These are phyloP conservation scores for Rhyacophila evoluta DNA, from an alignment of 2,888 invertebrate genomes.

Conservation along the genomic window DNA sequence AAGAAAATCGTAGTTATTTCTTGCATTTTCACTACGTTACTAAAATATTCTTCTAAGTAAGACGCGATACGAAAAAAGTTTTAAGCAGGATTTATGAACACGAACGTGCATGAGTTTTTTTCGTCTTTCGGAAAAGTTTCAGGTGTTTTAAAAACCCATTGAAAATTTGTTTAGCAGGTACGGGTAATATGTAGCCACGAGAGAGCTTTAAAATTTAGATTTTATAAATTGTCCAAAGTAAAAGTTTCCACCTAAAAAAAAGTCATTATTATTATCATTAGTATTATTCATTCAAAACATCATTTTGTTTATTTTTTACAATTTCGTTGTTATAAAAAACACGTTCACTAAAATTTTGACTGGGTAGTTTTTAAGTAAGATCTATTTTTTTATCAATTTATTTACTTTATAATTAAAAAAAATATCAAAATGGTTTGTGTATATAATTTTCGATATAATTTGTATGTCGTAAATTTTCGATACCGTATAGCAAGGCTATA, in stretches of 20 bases:
- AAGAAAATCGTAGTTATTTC: background rate
- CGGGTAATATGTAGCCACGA: background rate
- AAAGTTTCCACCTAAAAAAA: background rate
- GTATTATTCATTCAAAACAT: no score
- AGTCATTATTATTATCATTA: background rate
- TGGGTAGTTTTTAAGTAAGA: no score
- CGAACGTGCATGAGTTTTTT: background rate
- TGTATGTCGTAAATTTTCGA: no score
- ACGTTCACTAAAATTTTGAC: no score
- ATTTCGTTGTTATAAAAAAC: no score
- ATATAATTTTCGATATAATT: no score
- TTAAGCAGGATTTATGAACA: background rate
- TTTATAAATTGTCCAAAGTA: background rate
- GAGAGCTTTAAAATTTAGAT: background rate
- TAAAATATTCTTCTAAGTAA: background rate
- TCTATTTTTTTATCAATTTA: no score
- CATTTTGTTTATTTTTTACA: no score
- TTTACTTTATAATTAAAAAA: no score
- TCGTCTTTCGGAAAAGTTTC: background rate
- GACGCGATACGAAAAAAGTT: slow-evolving; percentile 1
- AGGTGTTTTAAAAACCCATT: slow-evolving; percentile 15
- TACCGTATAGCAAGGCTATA: no score
- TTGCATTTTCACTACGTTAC: background rate
- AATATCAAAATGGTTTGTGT: no score
- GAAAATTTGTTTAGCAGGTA: background rate